These are phyloP conservation scores for Bucco capensis DNA, from an alignment of 2,113 vertebrate species.

Conservation along the genomic window DNA sequence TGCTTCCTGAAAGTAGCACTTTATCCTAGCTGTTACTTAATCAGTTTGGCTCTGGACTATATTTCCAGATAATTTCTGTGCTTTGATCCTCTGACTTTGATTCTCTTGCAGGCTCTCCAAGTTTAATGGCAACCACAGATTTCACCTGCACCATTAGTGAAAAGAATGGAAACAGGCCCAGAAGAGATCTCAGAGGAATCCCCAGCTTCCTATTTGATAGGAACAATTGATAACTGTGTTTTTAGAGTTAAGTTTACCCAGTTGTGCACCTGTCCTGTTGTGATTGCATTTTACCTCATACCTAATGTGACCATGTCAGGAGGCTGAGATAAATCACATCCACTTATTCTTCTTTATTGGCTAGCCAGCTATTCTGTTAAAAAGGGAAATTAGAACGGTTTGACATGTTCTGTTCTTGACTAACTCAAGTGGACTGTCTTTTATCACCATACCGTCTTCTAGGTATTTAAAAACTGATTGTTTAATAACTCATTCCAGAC, in stretches of 20 bases:
- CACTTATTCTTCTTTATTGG: background rate
- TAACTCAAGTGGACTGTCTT: constrained; percentile 34
- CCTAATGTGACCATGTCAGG: background rate
- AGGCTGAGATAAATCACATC: background rate
- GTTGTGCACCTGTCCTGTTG: background rate
- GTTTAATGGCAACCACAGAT: constrained; percentile 11
- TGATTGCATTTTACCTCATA: background rate
- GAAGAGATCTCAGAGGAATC: constrained; percentile 8
- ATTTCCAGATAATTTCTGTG: background rate
- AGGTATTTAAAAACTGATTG: constrained; percentile 14
- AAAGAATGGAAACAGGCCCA: constrained; percentile 37
- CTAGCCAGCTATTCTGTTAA: background rate
- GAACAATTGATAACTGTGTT: constrained; percentile 32
- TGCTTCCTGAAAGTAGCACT: background rate
- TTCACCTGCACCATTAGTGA: constrained; percentile 3
- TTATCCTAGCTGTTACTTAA: background rate
- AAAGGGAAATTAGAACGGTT: background rate
- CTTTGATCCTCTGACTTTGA: constrained; percentile 4
- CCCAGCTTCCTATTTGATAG: constrained; percentile 40
- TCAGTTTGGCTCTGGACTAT: background rate
- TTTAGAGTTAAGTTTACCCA: constrained; percentile 1
- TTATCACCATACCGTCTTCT: constrained; percentile 3
- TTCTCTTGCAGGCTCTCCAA: background rate
- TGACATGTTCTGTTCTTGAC: constrained; percentile 18
- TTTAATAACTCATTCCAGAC: constrained; percentile 48